These are phyloP conservation scores for Papilio xuthus DNA, from an alignment of 1,140 invertebrate genomes.

Conservation along the genomic window DNA sequence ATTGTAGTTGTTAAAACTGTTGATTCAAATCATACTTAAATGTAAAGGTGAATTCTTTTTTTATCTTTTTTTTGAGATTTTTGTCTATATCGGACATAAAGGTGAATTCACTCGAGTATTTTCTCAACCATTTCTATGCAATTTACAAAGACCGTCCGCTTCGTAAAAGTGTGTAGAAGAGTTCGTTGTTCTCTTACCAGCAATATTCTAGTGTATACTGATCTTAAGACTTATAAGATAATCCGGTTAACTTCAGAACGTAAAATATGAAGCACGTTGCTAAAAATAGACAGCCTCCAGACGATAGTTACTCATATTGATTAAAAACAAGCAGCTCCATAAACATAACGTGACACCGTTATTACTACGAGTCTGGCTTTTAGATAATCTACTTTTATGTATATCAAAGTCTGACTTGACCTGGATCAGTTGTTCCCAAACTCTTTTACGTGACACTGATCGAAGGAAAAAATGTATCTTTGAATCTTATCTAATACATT, in stretches of 20 bases:
- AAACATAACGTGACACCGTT: slow-evolving; percentile 32
- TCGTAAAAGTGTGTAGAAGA: too few relatives aligned
- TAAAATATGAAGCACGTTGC: slow-evolving; percentile 22
- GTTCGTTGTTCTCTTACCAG: too few relatives aligned
- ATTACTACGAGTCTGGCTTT: slow-evolving; percentile 7
- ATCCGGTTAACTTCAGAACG: slow-evolving; percentile 13
- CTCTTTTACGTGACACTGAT: not conserved
- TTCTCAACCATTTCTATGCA: too few relatives aligned
- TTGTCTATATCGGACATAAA: too few relatives aligned
- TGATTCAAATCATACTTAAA: too few relatives aligned
- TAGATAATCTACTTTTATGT: slow-evolving; percentile 27
- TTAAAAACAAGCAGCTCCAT: slow-evolving; percentile 31
- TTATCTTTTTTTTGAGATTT: too few relatives aligned
- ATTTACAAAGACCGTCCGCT: too few relatives aligned
- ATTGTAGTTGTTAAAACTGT: too few relatives aligned
- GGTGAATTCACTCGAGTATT: too few relatives aligned
- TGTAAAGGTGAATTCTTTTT: too few relatives aligned
- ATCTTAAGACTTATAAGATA: not conserved
- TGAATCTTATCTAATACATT: too few relatives aligned
- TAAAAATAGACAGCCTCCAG: slow-evolving; percentile 39
- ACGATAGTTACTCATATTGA: slow-evolving; percentile 36
- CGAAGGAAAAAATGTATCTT: not conserved
- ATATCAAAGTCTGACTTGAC: not conserved
- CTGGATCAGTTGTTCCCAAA: not conserved
- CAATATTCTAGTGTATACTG: too few relatives aligned